A percentile compares a stretch with the other conserved stretches of the same genome.
Conservation (phyloP, 1,140 invertebrate species). For the Coenobita brevimanus region DNA sequence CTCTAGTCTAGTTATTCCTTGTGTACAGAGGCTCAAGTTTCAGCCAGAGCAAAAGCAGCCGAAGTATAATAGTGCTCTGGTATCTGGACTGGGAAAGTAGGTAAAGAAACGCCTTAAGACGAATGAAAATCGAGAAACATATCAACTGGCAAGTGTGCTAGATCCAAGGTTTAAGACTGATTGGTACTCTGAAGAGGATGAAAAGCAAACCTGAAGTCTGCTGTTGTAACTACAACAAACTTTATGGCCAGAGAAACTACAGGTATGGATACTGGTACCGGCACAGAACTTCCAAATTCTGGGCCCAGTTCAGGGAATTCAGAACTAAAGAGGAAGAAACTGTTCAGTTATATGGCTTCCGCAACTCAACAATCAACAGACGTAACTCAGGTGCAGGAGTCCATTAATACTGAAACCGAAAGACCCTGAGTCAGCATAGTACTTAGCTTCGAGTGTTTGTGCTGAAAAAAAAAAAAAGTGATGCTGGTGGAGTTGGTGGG, state of each 20-base stretch:
- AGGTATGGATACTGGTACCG: background rate
- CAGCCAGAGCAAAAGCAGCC: background rate
- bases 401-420: too few species aligned
- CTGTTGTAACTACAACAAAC: background rate
- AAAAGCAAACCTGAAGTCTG: slow-evolving; percentile 18
- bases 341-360: slow-evolving; percentile 13
- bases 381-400: too few species aligned
- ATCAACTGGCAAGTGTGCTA: too few species aligned
- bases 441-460: too few species aligned
- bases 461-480: too few species aligned
- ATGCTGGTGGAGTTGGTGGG: too few species aligned
- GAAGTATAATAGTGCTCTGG: slow-evolving; percentile 19
- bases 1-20: slow-evolving; percentile 33
- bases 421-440: too few species aligned
- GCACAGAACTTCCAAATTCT: background rate
- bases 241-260: background rate
- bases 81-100: slow-evolving; percentile 27
- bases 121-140: too few species aligned
- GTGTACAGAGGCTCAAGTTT: background rate
- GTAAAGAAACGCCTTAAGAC: background rate
- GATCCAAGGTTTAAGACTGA: background rate
- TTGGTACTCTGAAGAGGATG: slow-evolving; percentile 17
- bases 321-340: background rate
- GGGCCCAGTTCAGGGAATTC: too few species aligned
- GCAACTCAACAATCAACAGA: background rate